Conservation (phyloP, 2,113 vertebrate genomes). For the Osmerus mordax region DNA sequence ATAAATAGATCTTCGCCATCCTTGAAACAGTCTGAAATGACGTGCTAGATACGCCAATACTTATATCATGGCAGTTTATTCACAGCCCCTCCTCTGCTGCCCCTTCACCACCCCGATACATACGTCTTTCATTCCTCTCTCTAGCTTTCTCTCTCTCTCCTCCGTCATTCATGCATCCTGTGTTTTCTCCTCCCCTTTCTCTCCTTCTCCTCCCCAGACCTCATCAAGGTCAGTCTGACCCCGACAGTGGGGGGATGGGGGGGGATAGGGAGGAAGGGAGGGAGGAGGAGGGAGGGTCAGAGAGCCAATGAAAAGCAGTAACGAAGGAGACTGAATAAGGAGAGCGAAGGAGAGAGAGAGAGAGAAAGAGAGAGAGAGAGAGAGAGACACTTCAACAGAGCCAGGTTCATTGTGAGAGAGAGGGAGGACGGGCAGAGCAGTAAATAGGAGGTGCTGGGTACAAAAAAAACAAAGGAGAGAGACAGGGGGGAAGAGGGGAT, state of each 20-base stretch:
- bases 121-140: neutral
- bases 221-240: slow-evolving; percentile 56
- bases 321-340: neutral
- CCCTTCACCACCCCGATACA: slow-evolving; percentile 4
- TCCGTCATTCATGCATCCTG: neutral
- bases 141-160: neutral
- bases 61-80: slow-evolving; percentile 2
- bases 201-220: slow-evolving; percentile 17
- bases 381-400: neutral
- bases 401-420: neutral
- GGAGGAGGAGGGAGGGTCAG: neutral
- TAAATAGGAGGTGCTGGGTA: neutral
- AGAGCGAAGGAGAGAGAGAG: slow-evolving; percentile 16
- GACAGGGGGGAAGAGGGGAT: neutral
- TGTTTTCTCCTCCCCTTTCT: neutral
- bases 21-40: slow-evolving; percentile 42
- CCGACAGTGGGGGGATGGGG: slow-evolving; percentile 12
- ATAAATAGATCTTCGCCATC: slow-evolving; percentile 58
- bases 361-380: neutral
- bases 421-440: neutral
- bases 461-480: slow-evolving; percentile 1
- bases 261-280: slow-evolving; percentile 4
- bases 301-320: neutral
- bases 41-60: slow-evolving; percentile 26
- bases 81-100: slow-evolving; percentile 6